Base-by-base conservation (phyloP, 2,113 vertebrate species). In the Hirundichthys speculiger region DNA sequence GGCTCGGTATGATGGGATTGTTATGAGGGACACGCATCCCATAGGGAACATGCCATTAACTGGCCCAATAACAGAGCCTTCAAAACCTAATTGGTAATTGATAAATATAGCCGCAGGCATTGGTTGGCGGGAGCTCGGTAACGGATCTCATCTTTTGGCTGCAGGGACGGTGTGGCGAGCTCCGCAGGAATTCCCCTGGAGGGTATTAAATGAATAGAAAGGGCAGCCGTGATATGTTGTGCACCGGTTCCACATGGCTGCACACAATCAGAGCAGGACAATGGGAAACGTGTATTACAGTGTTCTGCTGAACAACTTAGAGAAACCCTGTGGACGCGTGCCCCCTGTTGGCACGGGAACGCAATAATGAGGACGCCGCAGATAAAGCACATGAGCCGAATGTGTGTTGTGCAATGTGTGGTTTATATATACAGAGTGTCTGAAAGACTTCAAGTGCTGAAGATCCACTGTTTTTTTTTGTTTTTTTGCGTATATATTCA, bases 51-150 rank as follows among this genome's bases (percentile, higher is more conserved):
- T 69, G 72, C 75, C 47, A 85, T 79, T 83, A 90, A 86, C 65
- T 69, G 54, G 70, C 70, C 61, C 69, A 74, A 69, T 84, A 82
- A 83, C 73, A 47, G 49, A 80, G 69, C 66, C 72, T 75, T 81
- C 74, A 79, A 83, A 86, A 65, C 51, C 62, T 79, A 86, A 87
- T 76, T 79, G 71, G 74, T 88, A 80, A 89, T 79, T 90, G 84
- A 88, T 89, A 74, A 75, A 83, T 65, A 60, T 38, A 64, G 56
- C 69, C 63, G 59, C 76, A 49, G 49, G 51, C 38, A 66, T 20
- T 46, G 75, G 56, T 69, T 20, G 25, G 77, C 30, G 38, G 59
- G 19, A 71, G 57, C 73, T 46, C 54, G 19, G 72, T 61, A 71
- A 79, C 76, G 80, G 90, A 89, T 84, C 69, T 76, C 62, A 80